Base-by-base conservation (phyloP, 1,140 invertebrate species). In the Arion vulgaris region DNA sequence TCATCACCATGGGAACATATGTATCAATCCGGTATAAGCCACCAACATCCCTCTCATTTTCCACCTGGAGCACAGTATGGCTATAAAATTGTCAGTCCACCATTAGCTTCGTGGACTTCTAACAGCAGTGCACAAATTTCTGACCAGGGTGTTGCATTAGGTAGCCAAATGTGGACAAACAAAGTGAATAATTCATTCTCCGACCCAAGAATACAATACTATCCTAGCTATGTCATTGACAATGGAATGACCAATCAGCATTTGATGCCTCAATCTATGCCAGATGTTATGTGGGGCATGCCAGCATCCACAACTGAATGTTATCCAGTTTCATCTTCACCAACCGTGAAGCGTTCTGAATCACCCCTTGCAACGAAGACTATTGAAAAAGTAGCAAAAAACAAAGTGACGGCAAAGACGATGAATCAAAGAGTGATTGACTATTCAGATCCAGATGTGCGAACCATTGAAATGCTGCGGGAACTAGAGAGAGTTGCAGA, bases 381-480 rank as follows among this genome's bases (percentile, higher is more conserved):
- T 45, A 76, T 1, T 38, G 41, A 76, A 28, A 51, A 49, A 11
- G n/a, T 71, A 5, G 74, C 34, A 38, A 28, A 53, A 26, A 74
- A 51, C n/a, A 49, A 13, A 72, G 32, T 17, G 11, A 32, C n/a
- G 9, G 39, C 0, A 0, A 45, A 38, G 36, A 66, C 5, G 26
- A n/a, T 4, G 1, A 28, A 68, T 1, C 39, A 45, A 26, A 17
- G 26, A 32, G 4, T 13, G 4, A 28, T 45, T 26, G 41, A 81
- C 45, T 74, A 73, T 41, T 73, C 80, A 36, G 80, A 81, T 62
- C 80, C 80, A 36, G 80, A 81, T 28, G 53, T 81, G 13, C 38
- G 80, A 57, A 81, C 80, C 23, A 81, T 81, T 38, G 80, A 81
- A 51, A 81, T 81, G 80, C 80, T 81, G n/a, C 80, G 80, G 15